Base-by-base conservation (phyloP, 2,888 invertebrate species). In the Chromoteleia sp. region DNA sequence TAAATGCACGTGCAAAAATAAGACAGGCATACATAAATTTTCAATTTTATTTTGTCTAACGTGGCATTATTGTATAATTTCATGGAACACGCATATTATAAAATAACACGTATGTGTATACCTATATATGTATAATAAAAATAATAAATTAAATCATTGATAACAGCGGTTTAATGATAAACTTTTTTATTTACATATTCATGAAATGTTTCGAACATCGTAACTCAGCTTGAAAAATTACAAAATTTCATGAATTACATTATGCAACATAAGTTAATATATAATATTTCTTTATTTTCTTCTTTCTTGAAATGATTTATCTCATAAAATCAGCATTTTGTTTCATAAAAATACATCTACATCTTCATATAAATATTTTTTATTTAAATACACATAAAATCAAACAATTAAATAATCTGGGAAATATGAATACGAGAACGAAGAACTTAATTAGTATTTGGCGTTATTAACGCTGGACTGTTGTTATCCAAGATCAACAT, bases 401-500 rank as follows among this genome's bases (percentile, higher is more conserved):
- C 25, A 58, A 70, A 56, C n/a, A 30, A 58, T 12, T 15, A 56
- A 43, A 41, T 17, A 21, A n/a, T 14, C 14, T 71, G 14, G 19
- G 8, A 14, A 39, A 45, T 29, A 17, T 3, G 36, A 59, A 48
- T 19, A 15, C 1, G 43, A 33, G 10, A 33, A 33, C 5, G 7
- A 33, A 33, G 8, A 54, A 58, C 6, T 73, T 79, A 81, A 59
- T 81, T 74, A 45, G 52, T 61, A 59, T 83, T 70, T 7, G 83
- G 67, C 7, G 81, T 78, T 68, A 83, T 79, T 7, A 84, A 75
- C 2, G 84, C 70, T 21, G 84, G 76, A 65, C 86, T 84, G 30
- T 84, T 84, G 3, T 84, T 85, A 59, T 86, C 84, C 7, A 87
- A 75, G 33, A 87, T 85, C 12, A 87, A 70, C 45, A 83, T 85